These are phyloP conservation scores for Drosophila sp. DNA, from an alignment of 1,140 invertebrate genomes.

Conservation along the genomic window DNA sequence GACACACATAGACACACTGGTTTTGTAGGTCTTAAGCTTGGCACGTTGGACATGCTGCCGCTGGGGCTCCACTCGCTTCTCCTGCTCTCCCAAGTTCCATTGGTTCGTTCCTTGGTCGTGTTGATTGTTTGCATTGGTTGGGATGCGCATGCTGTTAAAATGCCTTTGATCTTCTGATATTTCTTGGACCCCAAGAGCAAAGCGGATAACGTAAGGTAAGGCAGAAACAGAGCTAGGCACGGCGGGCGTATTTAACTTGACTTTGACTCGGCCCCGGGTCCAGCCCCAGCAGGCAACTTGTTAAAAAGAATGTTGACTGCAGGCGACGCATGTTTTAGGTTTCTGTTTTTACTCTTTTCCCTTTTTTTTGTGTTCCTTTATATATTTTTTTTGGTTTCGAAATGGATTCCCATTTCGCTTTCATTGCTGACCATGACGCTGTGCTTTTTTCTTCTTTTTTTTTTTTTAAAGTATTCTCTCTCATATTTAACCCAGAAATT, in stretches of 20 bases:
- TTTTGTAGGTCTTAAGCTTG: slow-evolving; percentile 69
- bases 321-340: slow-evolving; percentile 66
- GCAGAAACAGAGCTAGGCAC: slow-evolving; percentile 52
- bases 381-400: slow-evolving; percentile 14
- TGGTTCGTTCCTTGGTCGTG: slow-evolving; percentile 55
- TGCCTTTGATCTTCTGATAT: slow-evolving; percentile 82
- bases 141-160: slow-evolving; percentile 75
- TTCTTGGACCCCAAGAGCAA: slow-evolving; percentile 44
- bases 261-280: slow-evolving; percentile 46
- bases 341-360: slow-evolving; percentile 20
- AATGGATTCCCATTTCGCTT: slow-evolving; percentile 67
- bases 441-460: slow-evolving; percentile 43
- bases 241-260: slow-evolving; percentile 79
- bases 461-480: slow-evolving; percentile 12
- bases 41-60: slow-evolving; percentile 48
- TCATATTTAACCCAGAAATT: slow-evolving; percentile 79
- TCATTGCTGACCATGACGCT: slow-evolving; percentile 69
- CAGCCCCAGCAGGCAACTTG: slow-evolving; percentile 64
- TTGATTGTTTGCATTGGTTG: slow-evolving; percentile 76
- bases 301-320: slow-evolving; percentile 79
- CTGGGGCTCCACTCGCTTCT: slow-evolving; percentile 25
- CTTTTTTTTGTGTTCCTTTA: not conserved
- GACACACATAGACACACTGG: slow-evolving; percentile 35
- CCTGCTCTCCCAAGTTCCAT: slow-evolving; percentile 14
- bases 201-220: slow-evolving; percentile 42